Evolutionary conservation across 2,797 vertebrate genomes (phyloP), one percentile per base, ranked within the genome.

Genomic region (Euthynnus affinis): DNA sequence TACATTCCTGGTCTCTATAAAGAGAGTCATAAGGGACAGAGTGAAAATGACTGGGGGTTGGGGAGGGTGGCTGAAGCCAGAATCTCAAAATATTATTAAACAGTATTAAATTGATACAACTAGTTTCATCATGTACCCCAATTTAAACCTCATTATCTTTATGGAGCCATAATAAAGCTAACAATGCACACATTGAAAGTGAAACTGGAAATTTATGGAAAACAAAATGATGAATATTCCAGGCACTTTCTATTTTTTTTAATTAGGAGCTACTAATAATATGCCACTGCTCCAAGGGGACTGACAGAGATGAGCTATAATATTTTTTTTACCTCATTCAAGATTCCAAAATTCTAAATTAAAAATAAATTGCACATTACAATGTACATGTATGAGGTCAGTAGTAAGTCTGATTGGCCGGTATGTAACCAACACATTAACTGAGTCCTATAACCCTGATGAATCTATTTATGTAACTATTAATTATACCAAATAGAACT

Each of bases 111-210:
- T 8, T 22, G 59, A 3, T 6, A 20, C 7, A 51, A 20, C 22
- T 2, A 14, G 15, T 61, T 40, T 17, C 46, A 32, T 18, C 9
- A 0, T 25, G 14, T 34, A 17, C n/a, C 32, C 25, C 9, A 40
- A 60, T 42, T 60, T 34, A 49, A 32, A 70, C 37, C 23, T 69
- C 37, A 69, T 7, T 37, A 20, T 25, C 46, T 51, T 60, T 9
- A 27, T 5, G n/a, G 2, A 51, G 22, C 8, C 9, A 49, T 3
- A 13, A 15, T 44, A 13, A 44, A 51, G 32, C 10, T 8, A 52
- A 27, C 32, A 15, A 40, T 15, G 23, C n/a, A 9, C 9, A 48
- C 15, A 5, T 62, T 9, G 22, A 12, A 53, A 4, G 48, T 42
- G 34, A 7, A 15, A 17, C 14, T 32, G n/a, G 23, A 29, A 6